Conservation (phyloP, 2,797 vertebrate species). For the Sebastes hubbsi region DNA sequence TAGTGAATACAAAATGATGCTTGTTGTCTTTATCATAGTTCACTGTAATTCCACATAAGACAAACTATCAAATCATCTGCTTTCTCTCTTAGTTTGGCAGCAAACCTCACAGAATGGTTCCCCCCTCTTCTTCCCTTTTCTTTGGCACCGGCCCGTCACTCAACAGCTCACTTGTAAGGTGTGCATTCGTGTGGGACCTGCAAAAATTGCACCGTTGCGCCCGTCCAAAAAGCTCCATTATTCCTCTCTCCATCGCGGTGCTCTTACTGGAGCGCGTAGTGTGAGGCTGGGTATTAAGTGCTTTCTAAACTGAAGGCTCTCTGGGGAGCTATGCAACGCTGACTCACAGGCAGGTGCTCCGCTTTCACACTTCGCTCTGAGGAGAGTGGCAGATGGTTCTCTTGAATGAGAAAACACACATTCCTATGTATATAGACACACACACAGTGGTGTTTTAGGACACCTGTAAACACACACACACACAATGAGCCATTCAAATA, state of each 20-base stretch:
- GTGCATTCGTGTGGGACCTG: constrained; percentile 45
- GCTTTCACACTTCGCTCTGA: constrained; percentile 64
- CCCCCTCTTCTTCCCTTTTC: background rate
- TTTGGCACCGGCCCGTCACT: constrained; percentile 27
- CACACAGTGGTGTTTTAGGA: constrained; percentile 19
- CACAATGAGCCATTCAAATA: constrained; percentile 21
- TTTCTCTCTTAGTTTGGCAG: background rate
- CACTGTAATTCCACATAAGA: background rate
- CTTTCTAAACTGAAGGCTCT: constrained; percentile 74
- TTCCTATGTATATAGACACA: constrained; percentile 21
- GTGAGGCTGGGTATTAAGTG: constrained; percentile 73
- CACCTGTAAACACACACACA: constrained; percentile 29
- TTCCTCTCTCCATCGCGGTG: constrained; percentile 52
- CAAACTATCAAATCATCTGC: background rate
- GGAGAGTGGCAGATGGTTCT: constrained; percentile 74
- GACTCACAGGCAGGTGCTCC: constrained; percentile 78
- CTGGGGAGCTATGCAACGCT: constrained; percentile 68
- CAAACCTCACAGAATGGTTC: background rate
- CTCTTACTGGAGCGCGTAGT: constrained; percentile 60
- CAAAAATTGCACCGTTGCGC: constrained; percentile 36
- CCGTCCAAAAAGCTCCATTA: constrained; percentile 62
- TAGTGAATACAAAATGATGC: background rate
- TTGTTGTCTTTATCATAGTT: background rate
- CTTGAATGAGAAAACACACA: constrained; percentile 66
- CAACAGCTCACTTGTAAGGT: constrained; percentile 43